Evolutionary conservation across 2,113 vertebrate genomes (phyloP), one percentile per base, ranked within the genome.

Genomic region (Sinocyclocheilus anophthalmus): DNA sequence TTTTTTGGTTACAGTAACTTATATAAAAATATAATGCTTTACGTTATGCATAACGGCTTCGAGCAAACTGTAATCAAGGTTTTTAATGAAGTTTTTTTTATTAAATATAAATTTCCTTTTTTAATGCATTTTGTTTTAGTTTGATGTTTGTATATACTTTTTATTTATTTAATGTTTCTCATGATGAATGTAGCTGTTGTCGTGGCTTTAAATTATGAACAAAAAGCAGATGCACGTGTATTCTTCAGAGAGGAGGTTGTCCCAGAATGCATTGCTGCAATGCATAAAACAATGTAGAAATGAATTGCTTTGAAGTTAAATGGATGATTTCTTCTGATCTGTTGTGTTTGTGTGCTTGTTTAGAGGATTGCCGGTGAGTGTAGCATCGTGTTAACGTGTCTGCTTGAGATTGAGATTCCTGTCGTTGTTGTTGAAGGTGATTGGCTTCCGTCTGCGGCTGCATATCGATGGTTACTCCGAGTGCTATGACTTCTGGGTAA

Each of bases 401-500:
- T 59, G 55, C 18, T 59, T 22, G 55, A 59, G 55, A 22, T 8
- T 59, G 55, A 59, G 55, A 9, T 37, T 48, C 45, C 11, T 53
- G 76, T 4, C 14, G 33, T 65, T 84, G n/a, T 78, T 76, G 79
- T 89, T 24, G 45, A 73, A 95, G 95, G 94, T 94, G 57, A 94
- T 93, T 89, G 95, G 95, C 37, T 93, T 87, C 85, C 93, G 95
- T 22, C 80, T 96, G 39, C 94, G 95, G 14, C 93, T 96, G 55
- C 95, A 94, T 30, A 94, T 96, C 2, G 95, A 96, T 0, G 90
- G 93, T 0, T 96, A 91, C 89, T 93, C 94, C 0, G 95, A 95
- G 83, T 95, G 95, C 91, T 96, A 95, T 91, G 94, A 96, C 90
- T 95, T 95, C 90, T 96, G 95, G 95, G 92, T 93, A 69, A 95